Evolutionary conservation across 2,888 invertebrate species (phyloP), one percentile per base, ranked within the genome.

Genomic region (Eremobia ochroleuca): DNA sequence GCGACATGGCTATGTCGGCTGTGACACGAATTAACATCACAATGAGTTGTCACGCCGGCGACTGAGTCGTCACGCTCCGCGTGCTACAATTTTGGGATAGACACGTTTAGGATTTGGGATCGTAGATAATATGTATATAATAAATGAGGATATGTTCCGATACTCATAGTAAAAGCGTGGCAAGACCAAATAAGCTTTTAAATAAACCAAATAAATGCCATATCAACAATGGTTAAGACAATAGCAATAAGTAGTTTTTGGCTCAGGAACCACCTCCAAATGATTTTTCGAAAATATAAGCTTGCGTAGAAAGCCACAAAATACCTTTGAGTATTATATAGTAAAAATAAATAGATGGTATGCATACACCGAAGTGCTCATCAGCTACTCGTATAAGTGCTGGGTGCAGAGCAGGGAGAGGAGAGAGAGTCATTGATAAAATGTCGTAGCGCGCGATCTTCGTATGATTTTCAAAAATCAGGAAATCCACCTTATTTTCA

Each of bases 11-110:
- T 49, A 58, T 52, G 59, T 28, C 69, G 74, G 72, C 87, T 88
- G 85, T 89, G 87, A 83, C 88, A 87, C 77, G 88, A 81, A 88
- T 90, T 87, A 77, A n/a, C 90, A 90, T 88, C 68, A 90, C 89
- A 90, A 90, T 87, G 80, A 66, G 62, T 25, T 43, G 71, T 69
- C 81, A 77, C 72, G 28, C 21, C 46, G 25, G 0, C 55, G 40
- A 31, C 75, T 55, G 73, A 62, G 61, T 55, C 71, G 78, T 77
- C 75, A 86, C 79, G 68, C 76, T 65, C 55, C 49, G 28, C 70
- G 72, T n/a, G n/a, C 43, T 55, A 18, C 21, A 25, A 18, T 52
- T 73, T 64, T 55, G 43, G 37, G 4, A 67, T 25, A 61, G 2
- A 52, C 25, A n/a, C 25, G 4, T 55, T n/a, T n/a, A 52, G 13